Evolutionary conservation across 1,140 invertebrate species (phyloP), one percentile per base, ranked within the genome.

Genomic region (Drosophila elegans): DNA sequence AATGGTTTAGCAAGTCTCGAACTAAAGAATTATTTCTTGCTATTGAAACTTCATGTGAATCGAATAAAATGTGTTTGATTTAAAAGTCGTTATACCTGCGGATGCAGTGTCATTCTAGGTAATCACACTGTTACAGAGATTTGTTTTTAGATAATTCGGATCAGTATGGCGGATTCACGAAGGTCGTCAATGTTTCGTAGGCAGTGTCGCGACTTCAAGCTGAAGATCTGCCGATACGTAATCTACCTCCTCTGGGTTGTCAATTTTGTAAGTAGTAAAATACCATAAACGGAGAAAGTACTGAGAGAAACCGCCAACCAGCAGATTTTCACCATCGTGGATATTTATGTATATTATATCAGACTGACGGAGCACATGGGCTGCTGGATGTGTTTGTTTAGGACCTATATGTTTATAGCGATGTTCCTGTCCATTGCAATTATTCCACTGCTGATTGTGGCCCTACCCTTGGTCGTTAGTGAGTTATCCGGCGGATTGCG

Each of bases 341-440:
- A 52, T 12, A 21, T 36, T 12, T 52, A 52, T 12, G 21, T 36
- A 3, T 52, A 52, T 6, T 52, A 5, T 36, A 4, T 3, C n/a
- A 16, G 13, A 9, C 32, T 52, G 9, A 25, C 5, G 13, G 3
- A 36, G 13, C 2, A 52, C 4, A 21, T 36, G 13, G 11, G 1
- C 6, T 52, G 49, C 13, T 52, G 49, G 49, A 12, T 12, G 4
- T 52, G 49, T 52, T 16, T 52, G 13, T 52, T 36, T 10, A 52
- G 10, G 13, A 21, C 29, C 32, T 52, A 52, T 16, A 36, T 52
- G 49, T 21, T 6, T 5, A 4, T 52, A 3, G 49, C 49, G 2
- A 7, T 36, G 0, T 10, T 10, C 32, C 3, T 36, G 4, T 16
- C 13, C 5, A 9, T 21, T 29, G 7, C 11, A 10, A 36, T 10